Base-by-base conservation (phyloP, 2,113 vertebrate species). In the Dicentrarchus labrax region DNA sequence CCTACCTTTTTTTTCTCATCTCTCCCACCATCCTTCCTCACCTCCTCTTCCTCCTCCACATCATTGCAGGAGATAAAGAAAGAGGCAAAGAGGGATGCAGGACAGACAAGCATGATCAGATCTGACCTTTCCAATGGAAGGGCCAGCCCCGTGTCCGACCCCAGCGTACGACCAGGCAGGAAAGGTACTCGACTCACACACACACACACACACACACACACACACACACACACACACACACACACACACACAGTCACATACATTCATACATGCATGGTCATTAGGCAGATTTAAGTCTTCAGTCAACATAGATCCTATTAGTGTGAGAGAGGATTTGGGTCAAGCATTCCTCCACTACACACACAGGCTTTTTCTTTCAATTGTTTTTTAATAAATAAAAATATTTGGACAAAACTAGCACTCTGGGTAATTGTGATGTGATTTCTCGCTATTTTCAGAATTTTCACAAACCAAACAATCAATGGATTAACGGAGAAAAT, bases 41-140 rank as follows among this genome's bases (percentile, higher is more conserved):
- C 71, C 38, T 54, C 78, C 21, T 69, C 30, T 57, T 65, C 24
- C 59, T 53, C n/a, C 21, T 10, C 45, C 11, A 8, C 1, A 0
- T 79, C 45, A 65, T 30, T 65, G 41, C 66, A 99, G 98, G 97
- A 99, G 95, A 96, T 98, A 93, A 99, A 97, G 94, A 98, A 97
- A 82, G 97, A 98, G 53, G 92, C 93, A 86, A 99, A 97, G 95
- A 97, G 98, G 92, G 97, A 98, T 73, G 95, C 88, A 87, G 96
- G 91, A 82, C 94, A 93, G 68, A 45, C 50, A 0, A 70, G 76
- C 65, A 71, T 91, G 91, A 96, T 95, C 94, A 96, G 96, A 92
- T 94, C 96, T 1, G 97, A 99, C 83, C 94, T 97, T 30, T 94
- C 97, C 88, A 96, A 98, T 78, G 98, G 97, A 95, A 96, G 96